These are phyloP conservation scores for Cepaea nemoralis DNA, from an alignment of 1,140 invertebrate genomes.

Conservation along the genomic window DNA sequence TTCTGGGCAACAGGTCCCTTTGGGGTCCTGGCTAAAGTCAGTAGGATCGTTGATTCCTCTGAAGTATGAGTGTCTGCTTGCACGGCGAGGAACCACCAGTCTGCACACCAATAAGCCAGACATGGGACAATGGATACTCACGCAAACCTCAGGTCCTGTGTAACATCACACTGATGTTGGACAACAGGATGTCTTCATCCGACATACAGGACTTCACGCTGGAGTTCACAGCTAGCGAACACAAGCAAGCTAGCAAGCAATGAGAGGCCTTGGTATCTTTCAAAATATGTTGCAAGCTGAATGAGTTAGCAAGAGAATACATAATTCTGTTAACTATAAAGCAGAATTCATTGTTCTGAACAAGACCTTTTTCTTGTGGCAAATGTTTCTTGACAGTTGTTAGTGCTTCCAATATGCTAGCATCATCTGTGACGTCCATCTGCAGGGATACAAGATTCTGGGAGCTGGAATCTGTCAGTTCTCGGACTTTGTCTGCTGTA, in stretches of 20 bases:
- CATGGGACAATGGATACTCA: too few relatives aligned
- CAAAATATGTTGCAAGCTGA: not conserved
- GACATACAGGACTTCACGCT: too few relatives aligned
- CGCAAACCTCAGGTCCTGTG: too few relatives aligned
- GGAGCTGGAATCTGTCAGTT: conserved; percentile 34
- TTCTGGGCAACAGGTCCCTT: too few relatives aligned
- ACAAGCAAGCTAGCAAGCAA: not conserved
- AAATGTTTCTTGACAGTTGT: conserved; percentile 13
- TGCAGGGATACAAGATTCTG: conserved; percentile 28
- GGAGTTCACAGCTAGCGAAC: too few relatives aligned
- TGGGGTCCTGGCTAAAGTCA: too few relatives aligned
- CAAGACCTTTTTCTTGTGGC: not conserved
- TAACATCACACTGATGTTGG: too few relatives aligned
- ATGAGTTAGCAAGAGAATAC: not conserved
- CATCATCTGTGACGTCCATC: conserved; percentile 43
- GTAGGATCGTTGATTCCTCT: too few relatives aligned
- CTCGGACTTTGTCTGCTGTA: conserved; percentile 42
- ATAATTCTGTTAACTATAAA: not conserved
- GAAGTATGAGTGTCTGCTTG: too few relatives aligned
- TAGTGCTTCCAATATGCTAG: not conserved
- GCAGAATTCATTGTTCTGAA: not conserved
- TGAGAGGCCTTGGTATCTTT: not conserved
- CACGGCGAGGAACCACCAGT: too few relatives aligned
- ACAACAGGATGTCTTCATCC: too few relatives aligned
- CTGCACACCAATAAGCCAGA: too few relatives aligned